Evolutionary conservation across 2,113 vertebrate genomes (phyloP).

Genomic region (Heterochromis multidens): DNA sequence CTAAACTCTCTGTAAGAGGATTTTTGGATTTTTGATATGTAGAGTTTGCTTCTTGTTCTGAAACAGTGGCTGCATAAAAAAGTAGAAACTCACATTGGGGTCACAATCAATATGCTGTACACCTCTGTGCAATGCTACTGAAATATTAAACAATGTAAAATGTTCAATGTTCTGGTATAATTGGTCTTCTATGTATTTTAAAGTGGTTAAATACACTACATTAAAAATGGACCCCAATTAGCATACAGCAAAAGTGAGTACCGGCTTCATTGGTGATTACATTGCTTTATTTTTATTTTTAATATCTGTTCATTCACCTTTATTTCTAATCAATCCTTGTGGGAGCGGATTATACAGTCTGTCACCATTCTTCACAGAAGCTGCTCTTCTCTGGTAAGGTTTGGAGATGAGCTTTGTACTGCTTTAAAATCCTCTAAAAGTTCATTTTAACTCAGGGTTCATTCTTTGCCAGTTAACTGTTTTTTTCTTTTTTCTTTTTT

Average conservation of each 20-base stretch:
- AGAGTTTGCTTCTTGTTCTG: background rate
- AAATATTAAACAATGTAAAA: background rate
- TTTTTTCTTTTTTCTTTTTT: background rate
- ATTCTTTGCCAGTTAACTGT: background rate
- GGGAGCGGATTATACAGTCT: background rate
- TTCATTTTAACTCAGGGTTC: background rate
- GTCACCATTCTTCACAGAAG: background rate
- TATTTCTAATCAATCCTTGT: background rate
- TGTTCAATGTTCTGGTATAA: background rate
- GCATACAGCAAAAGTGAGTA: background rate
- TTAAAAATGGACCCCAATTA: background rate
- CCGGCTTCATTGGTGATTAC: background rate
- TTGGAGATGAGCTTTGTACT: background rate
- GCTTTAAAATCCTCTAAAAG: background rate
- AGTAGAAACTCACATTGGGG: background rate
- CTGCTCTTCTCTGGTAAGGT: background rate
- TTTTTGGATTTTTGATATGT: background rate
- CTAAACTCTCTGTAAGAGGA: background rate
- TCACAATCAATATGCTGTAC: no score
- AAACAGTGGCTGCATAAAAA: background rate
- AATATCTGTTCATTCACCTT: background rate
- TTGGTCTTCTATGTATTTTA: background rate
- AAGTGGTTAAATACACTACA: background rate
- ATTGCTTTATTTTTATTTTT: background rate
- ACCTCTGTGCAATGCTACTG: background rate